Base-by-base conservation (phyloP, 1,140 invertebrate genomes). In the Eurytemora carolleeae region DNA sequence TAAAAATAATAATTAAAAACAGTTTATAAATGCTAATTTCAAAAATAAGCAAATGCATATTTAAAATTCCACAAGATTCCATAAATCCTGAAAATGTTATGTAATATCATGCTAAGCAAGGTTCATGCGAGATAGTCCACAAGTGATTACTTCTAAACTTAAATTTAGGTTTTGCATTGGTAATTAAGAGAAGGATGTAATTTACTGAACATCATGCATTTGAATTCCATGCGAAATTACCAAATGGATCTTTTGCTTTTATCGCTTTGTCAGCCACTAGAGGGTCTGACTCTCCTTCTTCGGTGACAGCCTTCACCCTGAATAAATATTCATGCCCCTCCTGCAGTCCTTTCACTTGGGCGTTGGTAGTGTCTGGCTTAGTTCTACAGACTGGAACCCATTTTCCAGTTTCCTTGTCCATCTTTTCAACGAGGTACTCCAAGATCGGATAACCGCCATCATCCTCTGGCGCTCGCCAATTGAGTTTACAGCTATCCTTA, bases 401-500 rank as follows among this genome's bases (percentile, higher is more conserved):
- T 69, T 74, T 73, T 26, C 93, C 93, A 22, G 87, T 93, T 15
- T 82, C 80, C 65, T 85, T 83, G 74, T 99, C 95, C 55, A 94
- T 76, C 73, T 98, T 99, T 73, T 99, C 95, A 2, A 99, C 85
- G 58, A 92, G 81, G 71, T 99, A 99, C 19, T 89, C 88, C 53
- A 85, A 85, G n/a, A 98, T 80, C 3, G 91, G 91, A 69, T 89
- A 85, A 24, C 96, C 96, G 68, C 96, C 96, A 74, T 98, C 94
- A 71, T 98, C 94, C 69, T 94, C 89, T 21, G 95, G 94, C 70
- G 93, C 92, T 63, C 92, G 83, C 95, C 95, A 99, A 68, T 87
- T 82, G 1, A 99, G 75, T 68, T 94, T 95, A 70, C 87, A 91
- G 17, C 84, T 79, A 68, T 81, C 83, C 70, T 90, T 87, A n/a